These are phyloP conservation scores for Lordiphosa collinella DNA, from an alignment of 1,140 invertebrate species.

Conservation along the genomic window DNA sequence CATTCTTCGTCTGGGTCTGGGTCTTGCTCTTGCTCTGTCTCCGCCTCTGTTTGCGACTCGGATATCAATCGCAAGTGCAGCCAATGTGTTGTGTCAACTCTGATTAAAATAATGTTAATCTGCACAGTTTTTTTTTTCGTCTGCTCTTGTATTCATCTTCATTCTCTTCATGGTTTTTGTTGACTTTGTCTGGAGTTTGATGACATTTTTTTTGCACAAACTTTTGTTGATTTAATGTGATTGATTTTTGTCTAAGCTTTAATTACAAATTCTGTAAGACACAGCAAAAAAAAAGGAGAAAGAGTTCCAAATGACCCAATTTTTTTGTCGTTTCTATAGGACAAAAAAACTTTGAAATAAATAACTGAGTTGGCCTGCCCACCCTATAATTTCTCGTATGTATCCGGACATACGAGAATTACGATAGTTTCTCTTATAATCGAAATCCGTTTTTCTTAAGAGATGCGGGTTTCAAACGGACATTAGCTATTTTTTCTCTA, in stretches of 20 bases:
- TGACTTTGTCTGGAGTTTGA: slow-evolving; percentile 27
- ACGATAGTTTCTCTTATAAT: too few species aligned
- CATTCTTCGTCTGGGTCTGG: slow-evolving; percentile 14
- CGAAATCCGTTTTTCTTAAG: too few species aligned
- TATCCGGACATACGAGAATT: too few species aligned
- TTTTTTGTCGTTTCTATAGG: slow-evolving; percentile 3
- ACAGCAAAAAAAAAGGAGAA: neutral
- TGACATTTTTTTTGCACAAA: slow-evolving; percentile 6
- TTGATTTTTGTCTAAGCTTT: slow-evolving; percentile 49
- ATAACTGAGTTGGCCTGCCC: neutral
- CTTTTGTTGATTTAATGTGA: slow-evolving; percentile 50
- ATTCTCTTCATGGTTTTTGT: slow-evolving; percentile 3
- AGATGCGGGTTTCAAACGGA: too few species aligned
- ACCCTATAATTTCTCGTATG: too few species aligned
- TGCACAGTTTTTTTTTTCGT: slow-evolving; percentile 17
- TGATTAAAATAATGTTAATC: slow-evolving; percentile 67
- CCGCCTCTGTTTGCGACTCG: slow-evolving; percentile 8
- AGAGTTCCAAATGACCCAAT: slow-evolving; percentile 32
- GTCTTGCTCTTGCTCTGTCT: too few species aligned
- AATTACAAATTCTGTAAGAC: slow-evolving; percentile 32
- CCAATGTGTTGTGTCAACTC: slow-evolving; percentile 34
- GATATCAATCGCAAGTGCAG: slow-evolving; percentile 48
- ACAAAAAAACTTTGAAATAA: slow-evolving; percentile 1
- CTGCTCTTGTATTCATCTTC: slow-evolving; percentile 2
- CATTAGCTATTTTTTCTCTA: too few species aligned